Evolutionary conservation across 2,888 invertebrate species (phyloP), one percentile per base, ranked within the genome.

Genomic region (Mallateleia sp.): DNA sequence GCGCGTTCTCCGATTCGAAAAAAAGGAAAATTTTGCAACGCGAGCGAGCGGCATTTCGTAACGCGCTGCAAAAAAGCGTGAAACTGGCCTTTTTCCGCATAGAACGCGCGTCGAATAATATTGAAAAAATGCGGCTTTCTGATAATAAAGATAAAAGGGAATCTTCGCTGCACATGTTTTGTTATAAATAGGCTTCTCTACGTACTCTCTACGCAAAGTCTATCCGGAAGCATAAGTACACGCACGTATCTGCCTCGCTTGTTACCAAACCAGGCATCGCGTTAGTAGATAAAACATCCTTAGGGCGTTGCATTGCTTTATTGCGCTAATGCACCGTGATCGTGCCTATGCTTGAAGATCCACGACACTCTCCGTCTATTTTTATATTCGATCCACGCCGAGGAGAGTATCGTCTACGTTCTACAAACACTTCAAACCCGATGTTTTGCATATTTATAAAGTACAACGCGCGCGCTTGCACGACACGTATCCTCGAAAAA

Each of bases 201-300:
- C 78, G 87, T 87, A 81, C 84, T 88, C 81, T 88, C 88, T 88
- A 85, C 88, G 88, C 88, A 88, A 88, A 85, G 85, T 88, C 79
- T 88, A 89, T 87, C 94, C 94, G 94, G 94, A 94, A 94, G 94
- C 92, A 91, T 92, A 94, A 93, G 94, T 92, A 92, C 92, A 92
- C 93, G 93, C 91, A 93, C 92, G 93, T 93, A 93, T 94, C 93
- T 94, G 93, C 94, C 93, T 94, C 94, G 93, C 91, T 94, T 93
- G 93, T 93, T 94, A 94, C 93, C 93, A 94, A 95, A 94, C 94
- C 94, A 94, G 94, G 94, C 94, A 93, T 94, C 91, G 93, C 92
- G 92, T 92, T 92, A 92, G 93, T 91, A 93, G 92, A 93, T 93
- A 92, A 93, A 93, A 93, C 90, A 92, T 93, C 89, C 90, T 90